Evolutionary conservation across 2,113 vertebrate species (phyloP).

Genomic region (Mustela nigripes): DNA sequence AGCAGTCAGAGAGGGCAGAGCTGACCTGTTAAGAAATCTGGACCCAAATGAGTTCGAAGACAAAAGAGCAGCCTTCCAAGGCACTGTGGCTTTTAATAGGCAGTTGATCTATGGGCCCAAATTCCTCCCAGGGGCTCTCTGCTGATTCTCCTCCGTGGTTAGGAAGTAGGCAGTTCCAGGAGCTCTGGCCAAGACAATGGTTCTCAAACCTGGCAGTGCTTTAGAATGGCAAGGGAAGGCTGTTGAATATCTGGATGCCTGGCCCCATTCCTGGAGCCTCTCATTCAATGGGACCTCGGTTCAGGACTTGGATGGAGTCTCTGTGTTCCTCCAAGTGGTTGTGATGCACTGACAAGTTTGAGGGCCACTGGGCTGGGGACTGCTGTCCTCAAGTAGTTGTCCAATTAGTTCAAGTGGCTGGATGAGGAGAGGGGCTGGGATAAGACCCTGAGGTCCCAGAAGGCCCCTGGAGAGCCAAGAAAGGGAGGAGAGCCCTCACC

Average conservation of each 20-base stretch:
- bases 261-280: background rate
- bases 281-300: background rate
- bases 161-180: background rate
- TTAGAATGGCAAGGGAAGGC: background rate
- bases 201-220: background rate
- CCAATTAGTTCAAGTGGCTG: background rate
- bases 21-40: background rate
- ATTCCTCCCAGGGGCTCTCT: background rate
- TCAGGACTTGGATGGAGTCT: background rate
- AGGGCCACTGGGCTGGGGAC: background rate
- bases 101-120: background rate
- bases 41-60: background rate
- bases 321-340: background rate
- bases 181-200: background rate
- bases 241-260: background rate
- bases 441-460: background rate
- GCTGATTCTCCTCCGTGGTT: background rate
- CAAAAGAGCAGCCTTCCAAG: background rate
- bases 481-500: background rate
- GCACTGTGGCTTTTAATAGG: background rate
- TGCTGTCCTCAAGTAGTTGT: background rate
- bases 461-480: background rate
- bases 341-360: fast-evolving
- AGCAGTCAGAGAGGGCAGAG: background rate
- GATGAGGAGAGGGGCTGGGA: background rate